Percentiles rank a stretch among this genome's conserved stretches.
phyloP scores from a whole-genome alignment of 2,113 vertebrate genomes.

The Rhabdomys dilectus region DNA sequence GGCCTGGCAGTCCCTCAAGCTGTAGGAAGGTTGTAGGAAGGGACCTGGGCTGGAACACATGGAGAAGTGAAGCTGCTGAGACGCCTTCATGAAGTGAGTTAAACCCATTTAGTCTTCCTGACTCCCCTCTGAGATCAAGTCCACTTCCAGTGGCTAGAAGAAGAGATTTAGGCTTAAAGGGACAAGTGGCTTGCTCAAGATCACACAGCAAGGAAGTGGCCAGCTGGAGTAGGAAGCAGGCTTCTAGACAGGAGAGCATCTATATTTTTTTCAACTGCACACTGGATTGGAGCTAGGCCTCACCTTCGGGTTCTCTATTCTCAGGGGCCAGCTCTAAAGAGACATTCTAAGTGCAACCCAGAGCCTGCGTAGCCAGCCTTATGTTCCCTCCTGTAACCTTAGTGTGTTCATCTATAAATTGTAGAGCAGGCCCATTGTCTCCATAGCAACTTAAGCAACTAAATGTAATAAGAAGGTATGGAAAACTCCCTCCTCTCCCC shows the following conservation, averaged over 20 bases:
- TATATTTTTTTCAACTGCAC: neutral
- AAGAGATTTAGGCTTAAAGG: constrained; percentile 20
- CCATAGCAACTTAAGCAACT: neutral
- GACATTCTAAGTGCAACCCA: neutral
- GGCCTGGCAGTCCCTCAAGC: neutral
- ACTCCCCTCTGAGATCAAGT: neutral
- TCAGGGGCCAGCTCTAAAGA: neutral
- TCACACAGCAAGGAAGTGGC: neutral
- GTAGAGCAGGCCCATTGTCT: neutral
- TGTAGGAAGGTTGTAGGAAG: neutral
- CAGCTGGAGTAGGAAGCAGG: neutral
- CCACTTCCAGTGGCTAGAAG: neutral
- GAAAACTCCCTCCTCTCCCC: neutral
- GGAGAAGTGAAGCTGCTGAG: neutral
- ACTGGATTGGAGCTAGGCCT: neutral
- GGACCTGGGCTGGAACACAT: neutral
- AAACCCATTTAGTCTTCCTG: neutral
- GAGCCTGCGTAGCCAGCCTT: neutral
- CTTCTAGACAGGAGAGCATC: neutral
- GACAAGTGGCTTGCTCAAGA: neutral
- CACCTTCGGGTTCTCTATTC: neutral
- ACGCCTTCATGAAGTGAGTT: neutral
- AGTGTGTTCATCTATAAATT: neutral
- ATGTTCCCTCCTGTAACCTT: neutral
- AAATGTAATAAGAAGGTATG: neutral